These are phyloP conservation scores for Calephelis perditalis DNA, from an alignment of 2,888 invertebrate genomes.

Conservation along the genomic window DNA sequence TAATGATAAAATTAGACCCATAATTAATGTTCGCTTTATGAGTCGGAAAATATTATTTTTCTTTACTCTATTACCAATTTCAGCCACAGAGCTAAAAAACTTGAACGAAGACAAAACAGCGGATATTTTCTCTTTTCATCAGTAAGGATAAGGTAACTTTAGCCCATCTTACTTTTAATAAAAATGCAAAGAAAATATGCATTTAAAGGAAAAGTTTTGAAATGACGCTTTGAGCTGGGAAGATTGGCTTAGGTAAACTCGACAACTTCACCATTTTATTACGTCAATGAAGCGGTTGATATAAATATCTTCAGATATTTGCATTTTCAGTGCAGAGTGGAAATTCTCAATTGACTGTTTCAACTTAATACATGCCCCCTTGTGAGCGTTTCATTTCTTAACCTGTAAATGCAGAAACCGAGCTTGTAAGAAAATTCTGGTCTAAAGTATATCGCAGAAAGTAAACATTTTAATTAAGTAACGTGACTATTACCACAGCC, in stretches of 20 bases:
- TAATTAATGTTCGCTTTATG: too few species aligned
- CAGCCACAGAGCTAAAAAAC: too few species aligned
- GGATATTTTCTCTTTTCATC: too few species aligned
- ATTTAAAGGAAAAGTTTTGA: neutral
- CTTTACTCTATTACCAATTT: too few species aligned
- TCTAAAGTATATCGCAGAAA: too few species aligned
- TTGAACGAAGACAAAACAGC: too few species aligned
- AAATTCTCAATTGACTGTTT: conserved; percentile 10
- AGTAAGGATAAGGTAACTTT: too few species aligned
- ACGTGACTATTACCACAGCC: too few species aligned
- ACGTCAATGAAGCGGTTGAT: conserved; percentile 8
- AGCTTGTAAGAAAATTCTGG: too few species aligned
- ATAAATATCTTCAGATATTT: conserved; percentile 12
- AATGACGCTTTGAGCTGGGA: neutral
- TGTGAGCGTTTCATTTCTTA: conserved; percentile 5
- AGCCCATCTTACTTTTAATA: neutral
- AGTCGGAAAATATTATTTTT: too few species aligned
- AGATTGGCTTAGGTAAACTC: conserved; percentile 10
- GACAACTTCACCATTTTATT: conserved; percentile 9
- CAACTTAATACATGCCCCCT: conserved; percentile 9
- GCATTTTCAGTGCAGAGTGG: conserved; percentile 11
- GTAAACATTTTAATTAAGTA: too few species aligned
- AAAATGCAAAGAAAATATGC: conserved; percentile 11
- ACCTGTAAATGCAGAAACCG: neutral
- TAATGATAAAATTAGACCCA: too few species aligned